These are phyloP conservation scores for Hydrolagus affinis DNA, from an alignment of 2,113 vertebrate species.

Conservation along the genomic window DNA sequence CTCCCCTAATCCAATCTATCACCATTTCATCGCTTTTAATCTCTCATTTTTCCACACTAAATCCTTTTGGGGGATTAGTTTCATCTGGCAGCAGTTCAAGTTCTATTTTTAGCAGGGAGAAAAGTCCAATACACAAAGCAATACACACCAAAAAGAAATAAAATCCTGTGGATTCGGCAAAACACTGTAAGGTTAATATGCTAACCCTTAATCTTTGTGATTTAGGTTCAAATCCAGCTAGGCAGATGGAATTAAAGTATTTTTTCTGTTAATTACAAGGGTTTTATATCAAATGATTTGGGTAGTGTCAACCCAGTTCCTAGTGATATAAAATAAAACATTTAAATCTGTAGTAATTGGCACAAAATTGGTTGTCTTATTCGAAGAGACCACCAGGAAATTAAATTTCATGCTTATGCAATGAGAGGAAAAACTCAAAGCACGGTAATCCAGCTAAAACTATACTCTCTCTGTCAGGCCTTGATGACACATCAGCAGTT, in stretches of 20 bases:
- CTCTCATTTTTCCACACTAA: not conserved
- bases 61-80: not conserved
- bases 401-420: not conserved
- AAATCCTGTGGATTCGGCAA: not conserved
- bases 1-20: not conserved
- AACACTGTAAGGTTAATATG: no score
- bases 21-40: not conserved
- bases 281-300: not conserved
- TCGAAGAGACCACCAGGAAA: not conserved
- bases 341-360: not conserved
- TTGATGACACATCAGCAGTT: no score
- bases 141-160: not conserved
- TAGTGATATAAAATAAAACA: not conserved
- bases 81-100: not conserved
- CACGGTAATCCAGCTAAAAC: no score
- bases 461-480: no score
- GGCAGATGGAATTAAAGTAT: not conserved
- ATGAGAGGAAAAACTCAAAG: no score
- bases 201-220: not conserved
- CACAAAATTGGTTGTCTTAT: not conserved
- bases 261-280: not conserved
- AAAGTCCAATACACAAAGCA: not conserved
- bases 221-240: not conserved
- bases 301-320: not conserved
- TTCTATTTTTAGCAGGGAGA: not conserved